phyloP scores from a whole-genome alignment of 2,113 vertebrate genomes.

The Crotalus tigris region DNA sequence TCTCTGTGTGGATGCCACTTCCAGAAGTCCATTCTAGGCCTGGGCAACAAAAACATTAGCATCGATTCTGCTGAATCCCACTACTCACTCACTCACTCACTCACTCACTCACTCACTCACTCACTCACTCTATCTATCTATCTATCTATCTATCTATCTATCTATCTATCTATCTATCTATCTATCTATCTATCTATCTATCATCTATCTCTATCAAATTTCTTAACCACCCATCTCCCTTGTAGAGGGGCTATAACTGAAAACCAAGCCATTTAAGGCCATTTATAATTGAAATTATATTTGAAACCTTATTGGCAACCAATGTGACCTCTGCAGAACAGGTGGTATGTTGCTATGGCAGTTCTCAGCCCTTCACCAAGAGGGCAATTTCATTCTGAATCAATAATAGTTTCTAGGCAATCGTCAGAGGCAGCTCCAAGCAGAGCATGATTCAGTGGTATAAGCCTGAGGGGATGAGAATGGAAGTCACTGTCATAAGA shows the following conservation, averaged over 20 bases:
- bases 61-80: too few species aligned
- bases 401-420: not conserved
- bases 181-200: too few species aligned
- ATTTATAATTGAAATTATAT: not conserved
- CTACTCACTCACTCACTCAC: too few species aligned
- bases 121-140: too few species aligned
- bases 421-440: not conserved
- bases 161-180: too few species aligned
- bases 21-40: too few species aligned
- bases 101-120: too few species aligned
- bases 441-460: not conserved
- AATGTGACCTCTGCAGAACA: not conserved
- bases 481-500: not conserved
- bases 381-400: not conserved
- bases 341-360: not conserved
- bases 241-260: not conserved
- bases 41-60: too few species aligned
- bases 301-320: not conserved
- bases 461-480: not conserved
- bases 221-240: not conserved
- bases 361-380: not conserved
- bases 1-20: too few species aligned
- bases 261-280: not conserved
- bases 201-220: too few species aligned
- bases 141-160: too few species aligned